Percentiles rank a stretch among this genome's conserved stretches.
phyloP scores from a whole-genome alignment of 2,888 invertebrate species.

The Brachyptera putata region DNA sequence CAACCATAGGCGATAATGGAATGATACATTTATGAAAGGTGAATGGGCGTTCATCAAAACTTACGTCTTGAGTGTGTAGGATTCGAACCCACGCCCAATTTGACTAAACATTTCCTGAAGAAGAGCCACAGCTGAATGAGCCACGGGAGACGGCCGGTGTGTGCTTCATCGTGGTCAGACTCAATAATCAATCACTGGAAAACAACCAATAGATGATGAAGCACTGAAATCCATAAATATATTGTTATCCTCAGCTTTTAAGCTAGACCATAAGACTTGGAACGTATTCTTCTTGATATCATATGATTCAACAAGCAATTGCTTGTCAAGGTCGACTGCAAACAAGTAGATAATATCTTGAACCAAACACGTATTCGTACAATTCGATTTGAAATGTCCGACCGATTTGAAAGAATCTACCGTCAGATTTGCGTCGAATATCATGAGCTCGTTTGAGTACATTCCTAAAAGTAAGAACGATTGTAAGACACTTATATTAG shows the following conservation, averaged over 20 bases:
- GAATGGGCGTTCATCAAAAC: too few species aligned
- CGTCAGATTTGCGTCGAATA: conserved; percentile 16
- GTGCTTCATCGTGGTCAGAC: too few species aligned
- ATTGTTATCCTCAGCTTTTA: neutral
- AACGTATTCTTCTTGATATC: conserved; percentile 16
- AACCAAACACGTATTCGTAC: conserved; percentile 24
- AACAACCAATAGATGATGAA: conserved; percentile 25
- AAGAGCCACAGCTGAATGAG: too few species aligned
- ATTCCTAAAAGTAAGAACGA: conserved; percentile 25
- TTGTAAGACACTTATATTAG: neutral
- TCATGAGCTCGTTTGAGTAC: conserved; percentile 23
- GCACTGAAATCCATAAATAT: conserved; percentile 19
- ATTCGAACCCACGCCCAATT: too few species aligned
- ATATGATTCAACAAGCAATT: conserved; percentile 26
- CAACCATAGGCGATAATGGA: too few species aligned
- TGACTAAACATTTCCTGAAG: too few species aligned
- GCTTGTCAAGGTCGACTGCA: conserved; percentile 20
- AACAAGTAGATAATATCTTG: conserved; percentile 26
- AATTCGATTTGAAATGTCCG: conserved; percentile 18
- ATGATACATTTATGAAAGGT: too few species aligned
- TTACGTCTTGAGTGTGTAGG: too few species aligned
- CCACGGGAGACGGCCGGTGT: too few species aligned
- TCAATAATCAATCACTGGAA: conserved; percentile 27
- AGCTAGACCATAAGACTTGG: conserved; percentile 24
- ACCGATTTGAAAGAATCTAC: conserved; percentile 10